Base-by-base conservation (phyloP, 2,797 vertebrate species). In the Sebastes itinus region DNA sequence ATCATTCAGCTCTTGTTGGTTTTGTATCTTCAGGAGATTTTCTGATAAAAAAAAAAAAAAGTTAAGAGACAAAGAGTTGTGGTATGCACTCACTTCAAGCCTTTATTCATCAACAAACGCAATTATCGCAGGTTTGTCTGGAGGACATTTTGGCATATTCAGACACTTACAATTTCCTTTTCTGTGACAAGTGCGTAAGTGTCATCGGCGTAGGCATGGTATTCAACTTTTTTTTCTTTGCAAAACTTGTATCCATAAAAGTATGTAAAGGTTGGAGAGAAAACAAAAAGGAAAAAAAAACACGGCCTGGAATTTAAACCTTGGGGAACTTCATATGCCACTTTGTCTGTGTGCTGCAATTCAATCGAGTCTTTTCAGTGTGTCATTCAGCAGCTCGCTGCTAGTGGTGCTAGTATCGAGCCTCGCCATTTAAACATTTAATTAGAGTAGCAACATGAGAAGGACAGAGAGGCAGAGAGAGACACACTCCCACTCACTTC, bases 361-460 rank as follows among this genome's bases (percentile, higher is more conserved):
- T 25, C 55, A 32, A n/a, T 6, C 30, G 13, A 38, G 59, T 72
- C 52, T 61, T 62, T 88, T 64, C 70, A 54, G 72, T 16, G 20
- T 67, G 63, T 79, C 58, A 76, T 56, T 46, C 42, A 52, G 73
- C 52, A 23, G 62, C 59, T 73, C 18, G 4, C 64, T 62, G 55
- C 72, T 68, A 69, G 60, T 58, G 75, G 33, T 66, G 65, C 68
- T 80, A 67, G 75, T 80, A 72, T 55, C 76, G 79, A 86, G 75
- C 69, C 66, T 23, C 28, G 65, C 33, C 49, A 65, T 87, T 92
- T 87, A 80, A 87, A 87, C 84, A 80, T 86, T 87, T 90, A 89
- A 92, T 92, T 93, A 88, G 60, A 83, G 84, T 75, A 71, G 74
- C 64, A 84, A 68, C 80, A 81, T 79, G 32, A 83, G 60, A 60